Percentiles rank a stretch among this genome's conserved stretches.
Conservation (phyloP, 2,797 vertebrate species). For the Oryzias sinensis region DNA sequence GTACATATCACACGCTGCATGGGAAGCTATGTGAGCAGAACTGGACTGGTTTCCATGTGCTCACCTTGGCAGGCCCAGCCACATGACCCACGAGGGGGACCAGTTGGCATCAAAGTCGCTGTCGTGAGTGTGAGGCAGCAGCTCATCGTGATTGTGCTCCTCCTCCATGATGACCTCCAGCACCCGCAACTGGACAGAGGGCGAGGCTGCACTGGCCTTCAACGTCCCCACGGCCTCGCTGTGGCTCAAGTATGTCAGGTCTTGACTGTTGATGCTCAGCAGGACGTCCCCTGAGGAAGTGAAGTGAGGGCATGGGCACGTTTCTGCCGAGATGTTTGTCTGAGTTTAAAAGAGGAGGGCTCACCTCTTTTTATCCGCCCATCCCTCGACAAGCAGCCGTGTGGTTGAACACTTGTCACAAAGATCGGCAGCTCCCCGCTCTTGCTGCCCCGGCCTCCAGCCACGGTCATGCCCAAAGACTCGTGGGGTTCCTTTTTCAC, state of each 20-base stretch:
- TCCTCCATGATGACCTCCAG: conserved; percentile 91
- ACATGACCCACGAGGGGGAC: conserved; percentile 98
- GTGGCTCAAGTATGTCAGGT: conserved; percentile 94
- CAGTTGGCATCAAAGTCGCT: conserved; percentile 95
- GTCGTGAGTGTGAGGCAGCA: conserved; percentile 85
- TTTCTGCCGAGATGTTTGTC: background rate
- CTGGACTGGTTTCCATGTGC: background rate
- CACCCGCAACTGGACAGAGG: conserved; percentile 87
- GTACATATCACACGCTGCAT: too few species aligned
- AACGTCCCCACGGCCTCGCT: conserved; percentile 94
- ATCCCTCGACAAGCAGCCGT: conserved; percentile 93
- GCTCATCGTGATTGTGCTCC: conserved; percentile 81
- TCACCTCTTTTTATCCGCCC: conserved; percentile 95
- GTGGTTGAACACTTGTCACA: conserved; percentile 95
- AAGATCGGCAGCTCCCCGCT: conserved; percentile 98
- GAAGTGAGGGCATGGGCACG: background rate
- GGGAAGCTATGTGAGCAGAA: too few species aligned
- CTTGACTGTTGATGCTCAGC: conserved; percentile 94
- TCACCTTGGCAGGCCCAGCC: conserved; percentile 96
- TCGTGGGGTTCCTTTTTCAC: conserved; percentile 96
- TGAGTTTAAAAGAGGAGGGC: background rate
- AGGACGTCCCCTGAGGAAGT: conserved; percentile 86
- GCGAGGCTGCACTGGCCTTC: conserved; percentile 92
- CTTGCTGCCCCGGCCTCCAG: conserved; percentile 95
- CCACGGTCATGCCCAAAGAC: conserved; percentile 98